Evolutionary conservation across 2,888 invertebrate species (phyloP), one percentile per base, ranked within the genome.

Genomic region (Euclidia mi): DNA sequence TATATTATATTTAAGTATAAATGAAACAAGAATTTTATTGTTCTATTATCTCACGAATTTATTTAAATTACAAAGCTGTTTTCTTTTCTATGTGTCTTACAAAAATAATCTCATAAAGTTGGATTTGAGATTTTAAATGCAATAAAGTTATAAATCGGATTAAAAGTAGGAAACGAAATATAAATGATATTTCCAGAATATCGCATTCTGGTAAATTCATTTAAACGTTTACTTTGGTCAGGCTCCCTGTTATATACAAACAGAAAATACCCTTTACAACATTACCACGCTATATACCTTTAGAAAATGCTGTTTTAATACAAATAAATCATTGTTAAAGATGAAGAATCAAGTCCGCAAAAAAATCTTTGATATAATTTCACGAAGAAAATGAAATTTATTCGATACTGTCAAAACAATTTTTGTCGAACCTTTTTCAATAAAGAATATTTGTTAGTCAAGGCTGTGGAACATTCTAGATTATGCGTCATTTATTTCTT

Each of bases 391-490:
- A 68, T 40, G 43, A 48, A 59, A 52, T 49, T 71, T 42, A 32
- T 50, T 20, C 31, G 47, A 41, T 50, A 40, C 50, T 55, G 47
- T 17, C 42, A 31, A 49, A 57, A 57, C 55, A 64, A 58, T 56
- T 43, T 45, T 46, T 48, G 46, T 34, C 38, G 51, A 56, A 71
- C 51, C 56, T 56, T 56, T 53, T 69, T 56, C 59, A 71, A 67
- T 69, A 56, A 53, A 67, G 50, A 42, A 53, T 58, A 63, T 65
- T 53, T 53, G 48, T 59, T 56, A 47, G 50, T 56, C 50, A 40
- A 63, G 48, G 41, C 49, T 48, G 31, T 35, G 44, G 45, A 53
- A 45, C 51, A 28, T 56, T 35, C 58, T 46, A 40, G 56, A 44
- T 64, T 59, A 56, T 49, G 31, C 38, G 34, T 40, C 42, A 64